phyloP scores from a whole-genome alignment of 2,113 vertebrate genomes.

The Mohoua ochrocephala region DNA sequence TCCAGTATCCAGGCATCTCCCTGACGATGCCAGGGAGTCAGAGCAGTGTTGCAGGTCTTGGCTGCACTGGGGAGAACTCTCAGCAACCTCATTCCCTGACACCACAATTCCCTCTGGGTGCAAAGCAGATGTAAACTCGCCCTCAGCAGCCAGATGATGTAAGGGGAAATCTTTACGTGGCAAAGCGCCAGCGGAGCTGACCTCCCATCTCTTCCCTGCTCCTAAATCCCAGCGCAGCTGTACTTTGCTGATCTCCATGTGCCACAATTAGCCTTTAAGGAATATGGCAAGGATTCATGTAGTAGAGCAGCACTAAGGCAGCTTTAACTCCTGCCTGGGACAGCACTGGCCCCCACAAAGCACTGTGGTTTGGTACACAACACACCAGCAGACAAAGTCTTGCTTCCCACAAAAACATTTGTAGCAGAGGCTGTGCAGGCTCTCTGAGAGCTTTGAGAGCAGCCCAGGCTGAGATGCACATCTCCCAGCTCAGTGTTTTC shows the following conservation, averaged over 20 bases:
- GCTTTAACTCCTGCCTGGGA: background rate
- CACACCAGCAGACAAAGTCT: accelerated
- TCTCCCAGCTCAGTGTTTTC: accelerated
- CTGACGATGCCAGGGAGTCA: background rate
- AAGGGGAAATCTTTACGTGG: conserved; percentile 52
- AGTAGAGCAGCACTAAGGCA: background rate
- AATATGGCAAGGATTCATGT: conserved; percentile 28
- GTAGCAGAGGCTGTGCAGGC: background rate
- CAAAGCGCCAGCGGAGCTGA: conserved; percentile 33
- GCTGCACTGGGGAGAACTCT: background rate
- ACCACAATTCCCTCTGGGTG: conserved; percentile 18
- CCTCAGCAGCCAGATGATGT: conserved; percentile 52
- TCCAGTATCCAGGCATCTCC: background rate
- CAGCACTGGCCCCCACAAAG: background rate
- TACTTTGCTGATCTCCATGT: conserved; percentile 33
- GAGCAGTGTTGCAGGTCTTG: background rate
- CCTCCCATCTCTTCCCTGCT: conserved; percentile 39
- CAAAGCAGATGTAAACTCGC: conserved; percentile 45
- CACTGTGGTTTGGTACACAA: background rate
- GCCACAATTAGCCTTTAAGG: conserved; percentile 55
- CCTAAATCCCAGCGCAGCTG: conserved; percentile 61
- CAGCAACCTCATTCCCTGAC: conserved; percentile 37
- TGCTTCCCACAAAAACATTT: background rate
- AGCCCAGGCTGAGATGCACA: background rate
- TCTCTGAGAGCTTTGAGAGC: background rate